Base-by-base conservation (phyloP, 2,888 invertebrate species). In the Leucophenga maculata region DNA sequence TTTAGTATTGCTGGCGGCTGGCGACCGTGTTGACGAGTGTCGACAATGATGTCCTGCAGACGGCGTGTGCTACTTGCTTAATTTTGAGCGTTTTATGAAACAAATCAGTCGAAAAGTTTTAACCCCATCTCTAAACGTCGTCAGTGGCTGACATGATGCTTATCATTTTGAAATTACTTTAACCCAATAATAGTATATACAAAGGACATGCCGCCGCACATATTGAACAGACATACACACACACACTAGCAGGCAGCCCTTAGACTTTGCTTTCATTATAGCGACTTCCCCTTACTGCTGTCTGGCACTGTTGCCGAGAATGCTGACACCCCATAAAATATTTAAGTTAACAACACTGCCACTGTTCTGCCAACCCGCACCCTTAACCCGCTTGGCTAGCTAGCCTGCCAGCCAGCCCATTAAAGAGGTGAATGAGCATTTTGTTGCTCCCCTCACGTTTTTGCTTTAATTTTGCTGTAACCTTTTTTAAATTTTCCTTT, bases 271-370 rank as follows among this genome's bases (percentile, higher is more conserved):
- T 44, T 55, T 39, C 8, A 39, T 26, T 26, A 4, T 26, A 26
- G 26, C 26, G 26, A 2, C 26, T 39, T 39, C 8, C 39, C 39
- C 39, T 11, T 39, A 39, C 39, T 11, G 11, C 39, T 46, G 78
- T 77, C 78, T 52, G 64, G 31, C 69, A 55, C 65, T 16, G 16
- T 14, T 44, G 46, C 55, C 44, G 55, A 32, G 46, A 82, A 80
- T 80, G 78, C 84, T 82, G 84, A 83, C 83, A 83, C 83, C 83
- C 83, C 84, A 83, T 83, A 83, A 83, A 84, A 84, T 83, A 83
- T 84, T 83, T 81, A 83, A 84, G 78, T 78, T 80, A 84, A 82
- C 83, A 82, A 72, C 77, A 78, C 65, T 80, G 39, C 39, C 39
- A 39, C 39, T 39, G 39, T 39, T 6, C 26, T 26, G 2, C 39